Conservation (phyloP, 30 jellyfish, hydroid and myxozoan genomes). For the Aurelia sp. region DNA sequence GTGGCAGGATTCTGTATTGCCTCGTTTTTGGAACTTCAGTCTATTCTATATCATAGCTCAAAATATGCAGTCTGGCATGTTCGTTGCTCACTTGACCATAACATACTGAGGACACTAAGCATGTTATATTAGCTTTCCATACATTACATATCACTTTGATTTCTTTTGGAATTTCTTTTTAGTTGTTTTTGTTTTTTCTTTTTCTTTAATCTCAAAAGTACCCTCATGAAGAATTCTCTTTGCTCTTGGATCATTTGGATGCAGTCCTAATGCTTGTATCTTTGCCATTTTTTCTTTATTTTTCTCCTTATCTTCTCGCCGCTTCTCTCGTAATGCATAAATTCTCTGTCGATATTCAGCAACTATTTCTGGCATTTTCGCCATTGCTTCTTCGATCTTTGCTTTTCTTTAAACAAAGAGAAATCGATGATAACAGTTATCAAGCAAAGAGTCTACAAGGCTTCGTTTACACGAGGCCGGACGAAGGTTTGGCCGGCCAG, state of each 20-base stretch:
- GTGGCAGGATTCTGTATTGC: too few species aligned
- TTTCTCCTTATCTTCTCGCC: conserved; percentile 59
- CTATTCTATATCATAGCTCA: too few species aligned
- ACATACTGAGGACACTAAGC: too few species aligned
- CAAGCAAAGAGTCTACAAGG: too few species aligned
- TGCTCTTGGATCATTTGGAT: conserved; percentile 96
- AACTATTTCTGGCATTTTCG: conserved; percentile 87
- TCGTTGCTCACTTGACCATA: too few species aligned
- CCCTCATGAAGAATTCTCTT: conserved; percentile 66
- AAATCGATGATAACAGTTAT: neutral
- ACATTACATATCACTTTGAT: neutral
- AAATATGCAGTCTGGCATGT: too few species aligned
- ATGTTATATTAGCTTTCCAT: too few species aligned
- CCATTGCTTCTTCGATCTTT: conserved; percentile 82
- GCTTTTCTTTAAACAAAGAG: conserved; percentile 53
- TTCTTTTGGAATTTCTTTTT: conserved; percentile 46
- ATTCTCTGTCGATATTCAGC: conserved; percentile 77
- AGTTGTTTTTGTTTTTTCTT: conserved; percentile 25
- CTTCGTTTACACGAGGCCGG: too few species aligned
- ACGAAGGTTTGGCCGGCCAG: too few species aligned
- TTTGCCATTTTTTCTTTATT: conserved; percentile 57
- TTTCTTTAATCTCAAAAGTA: conserved; percentile 21
- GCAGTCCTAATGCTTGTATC: conserved; percentile 76
- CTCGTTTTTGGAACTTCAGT: too few species aligned
- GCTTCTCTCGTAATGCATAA: conserved; percentile 53